Conservation (phyloP, 2,888 invertebrate genomes). For the Dynastes maya region DNA sequence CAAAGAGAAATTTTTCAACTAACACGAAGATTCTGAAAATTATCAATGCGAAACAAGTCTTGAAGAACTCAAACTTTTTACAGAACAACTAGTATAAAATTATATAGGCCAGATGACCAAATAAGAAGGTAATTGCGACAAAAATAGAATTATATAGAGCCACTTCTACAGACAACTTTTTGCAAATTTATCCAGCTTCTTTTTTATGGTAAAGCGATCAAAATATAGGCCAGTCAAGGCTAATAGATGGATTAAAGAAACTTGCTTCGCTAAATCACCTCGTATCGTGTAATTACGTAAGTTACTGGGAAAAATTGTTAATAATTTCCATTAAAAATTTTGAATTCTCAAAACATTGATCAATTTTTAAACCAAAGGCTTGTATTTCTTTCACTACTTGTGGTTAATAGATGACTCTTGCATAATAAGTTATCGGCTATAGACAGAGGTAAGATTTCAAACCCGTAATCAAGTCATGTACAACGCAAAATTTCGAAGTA, state of each 20-base stretch:
- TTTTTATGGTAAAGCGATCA: neutral
- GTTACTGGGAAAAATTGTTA: neutral
- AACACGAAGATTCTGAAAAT: no score
- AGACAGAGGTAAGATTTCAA: no score
- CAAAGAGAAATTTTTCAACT: no score
- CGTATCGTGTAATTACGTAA: neutral
- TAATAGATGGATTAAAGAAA: constrained; percentile 6
- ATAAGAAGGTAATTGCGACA: neutral
- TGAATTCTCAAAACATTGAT: neutral
- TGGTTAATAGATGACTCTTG: neutral
- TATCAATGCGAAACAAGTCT: no score
- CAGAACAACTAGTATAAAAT: neutral
- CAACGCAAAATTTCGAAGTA: neutral
- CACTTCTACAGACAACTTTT: neutral
- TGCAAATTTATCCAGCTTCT: neutral
- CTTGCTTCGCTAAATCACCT: neutral
- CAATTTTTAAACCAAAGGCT: no score
- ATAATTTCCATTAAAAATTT: neutral
- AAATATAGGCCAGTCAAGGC: constrained; percentile 9
- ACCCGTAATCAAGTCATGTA: no score
- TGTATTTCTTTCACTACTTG: no score
- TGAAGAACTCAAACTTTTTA: neutral
- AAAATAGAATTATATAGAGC: neutral
- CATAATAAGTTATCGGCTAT: no score
- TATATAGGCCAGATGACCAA: neutral